These are phyloP conservation scores for Zoanthus solanderi DNA, from an alignment of 92 coral and sea anemone genomes.

Conservation along the genomic window DNA sequence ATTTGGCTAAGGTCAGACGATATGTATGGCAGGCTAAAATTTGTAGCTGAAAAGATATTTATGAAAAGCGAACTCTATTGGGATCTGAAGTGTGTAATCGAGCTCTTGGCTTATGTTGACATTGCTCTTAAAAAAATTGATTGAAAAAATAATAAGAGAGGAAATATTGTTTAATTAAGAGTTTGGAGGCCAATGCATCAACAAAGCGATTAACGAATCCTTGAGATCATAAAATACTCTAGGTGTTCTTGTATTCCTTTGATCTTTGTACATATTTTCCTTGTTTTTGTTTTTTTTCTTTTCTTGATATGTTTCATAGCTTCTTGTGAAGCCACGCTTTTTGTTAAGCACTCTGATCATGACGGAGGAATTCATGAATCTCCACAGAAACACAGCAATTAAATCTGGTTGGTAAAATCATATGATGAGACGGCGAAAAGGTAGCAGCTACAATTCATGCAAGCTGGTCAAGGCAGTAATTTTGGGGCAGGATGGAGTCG, in stretches of 20 bases:
- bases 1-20: not conserved
- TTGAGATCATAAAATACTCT: not conserved
- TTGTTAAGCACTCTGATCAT: not conserved
- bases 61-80: not conserved
- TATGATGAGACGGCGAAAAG: slow-evolving; percentile 61
- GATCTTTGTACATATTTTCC: not conserved
- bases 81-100: not conserved
- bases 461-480: slow-evolving; percentile 74
- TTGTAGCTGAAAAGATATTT: not conserved
- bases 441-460: slow-evolving; percentile 21
- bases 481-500: slow-evolving; percentile 83
- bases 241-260: not conserved
- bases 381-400: slow-evolving; percentile 3
- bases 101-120: not conserved
- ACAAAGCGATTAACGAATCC: slow-evolving; percentile 1
- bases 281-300: not conserved
- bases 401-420: not conserved
- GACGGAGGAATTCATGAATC: not conserved
- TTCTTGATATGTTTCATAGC: not conserved
- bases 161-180: slow-evolving; percentile 29
- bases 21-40: not conserved
- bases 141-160: slow-evolving; percentile 27
- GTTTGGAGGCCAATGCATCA: slow-evolving; percentile 22
- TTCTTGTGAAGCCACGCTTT: not conserved
- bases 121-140: slow-evolving; percentile 18